Conservation (phyloP, 2,888 invertebrate genomes). For the Parnassius glacialis region DNA sequence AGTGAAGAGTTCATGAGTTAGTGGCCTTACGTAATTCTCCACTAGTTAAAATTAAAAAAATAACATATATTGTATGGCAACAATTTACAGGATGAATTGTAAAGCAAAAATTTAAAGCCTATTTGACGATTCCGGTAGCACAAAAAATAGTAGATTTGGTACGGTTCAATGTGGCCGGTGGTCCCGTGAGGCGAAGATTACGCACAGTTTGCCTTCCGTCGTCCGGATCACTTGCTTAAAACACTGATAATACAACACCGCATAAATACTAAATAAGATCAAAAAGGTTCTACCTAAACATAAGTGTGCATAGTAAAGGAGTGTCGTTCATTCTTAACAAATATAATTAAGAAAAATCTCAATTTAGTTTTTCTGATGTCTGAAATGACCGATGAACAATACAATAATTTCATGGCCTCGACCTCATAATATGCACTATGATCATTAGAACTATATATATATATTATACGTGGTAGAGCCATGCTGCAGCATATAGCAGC, state of each 20-base stretch:
- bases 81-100: conserved; percentile 45
- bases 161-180: conserved; percentile 57
- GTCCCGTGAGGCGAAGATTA: conserved; percentile 69
- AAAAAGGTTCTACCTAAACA: background rate
- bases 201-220: conserved; percentile 52
- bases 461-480: too few relatives aligned
- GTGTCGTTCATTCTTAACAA: too few relatives aligned
- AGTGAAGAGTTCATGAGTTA: conserved; percentile 4
- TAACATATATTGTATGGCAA: background rate
- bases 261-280: conserved; percentile 22
- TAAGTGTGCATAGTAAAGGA: too few relatives aligned
- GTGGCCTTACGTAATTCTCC: background rate
- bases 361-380: too few relatives aligned
- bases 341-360: too few relatives aligned
- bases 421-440: too few relatives aligned
- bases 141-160: conserved; percentile 51
- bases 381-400: too few relatives aligned
- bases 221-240: conserved; percentile 40
- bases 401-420: too few relatives aligned
- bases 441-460: too few relatives aligned
- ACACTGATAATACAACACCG: conserved; percentile 45
- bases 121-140: conserved; percentile 54
- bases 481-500: too few relatives aligned
- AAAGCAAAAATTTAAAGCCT: conserved; percentile 56
- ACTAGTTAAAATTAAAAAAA: background rate